phyloP scores from a whole-genome alignment of 2,888 invertebrate genomes.

The Drosophila quinaria region DNA sequence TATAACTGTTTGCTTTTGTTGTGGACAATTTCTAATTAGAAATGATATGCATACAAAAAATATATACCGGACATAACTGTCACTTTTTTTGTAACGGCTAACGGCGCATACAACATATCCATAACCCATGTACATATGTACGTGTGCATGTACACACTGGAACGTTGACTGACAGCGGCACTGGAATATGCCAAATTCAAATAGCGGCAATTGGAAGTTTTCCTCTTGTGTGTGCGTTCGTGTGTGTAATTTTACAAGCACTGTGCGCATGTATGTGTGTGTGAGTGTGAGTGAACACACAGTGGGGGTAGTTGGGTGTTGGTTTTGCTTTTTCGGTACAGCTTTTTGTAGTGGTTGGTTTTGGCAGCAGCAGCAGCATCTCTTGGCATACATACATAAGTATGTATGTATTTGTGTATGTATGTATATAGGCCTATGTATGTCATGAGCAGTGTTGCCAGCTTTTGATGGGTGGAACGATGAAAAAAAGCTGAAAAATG shows the following conservation, averaged over 20 bases:
- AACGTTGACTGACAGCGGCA: conserved; percentile 36
- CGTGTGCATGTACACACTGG: conserved; percentile 59
- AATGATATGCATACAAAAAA: conserved; percentile 52
- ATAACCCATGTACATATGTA: background rate
- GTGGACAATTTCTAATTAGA: conserved; percentile 77
- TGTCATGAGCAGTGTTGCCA: no score
- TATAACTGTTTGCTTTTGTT: conserved; percentile 59
- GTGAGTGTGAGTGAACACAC: conserved; percentile 35
- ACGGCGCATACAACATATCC: conserved; percentile 43
- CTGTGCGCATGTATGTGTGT: conserved; percentile 13
- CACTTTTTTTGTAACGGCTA: conserved; percentile 68
- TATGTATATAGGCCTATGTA: conserved; percentile 61
- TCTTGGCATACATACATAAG: conserved; percentile 64
- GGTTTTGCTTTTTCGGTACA: conserved; percentile 71
- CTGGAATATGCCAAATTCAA: conserved; percentile 76
- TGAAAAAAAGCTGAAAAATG: no score
- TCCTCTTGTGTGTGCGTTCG: conserved; percentile 52
- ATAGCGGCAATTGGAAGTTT: conserved; percentile 75
- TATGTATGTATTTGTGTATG: conserved; percentile 20
- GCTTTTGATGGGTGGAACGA: no score
- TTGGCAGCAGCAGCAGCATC: conserved; percentile 25
- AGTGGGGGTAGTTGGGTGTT: conserved; percentile 76
- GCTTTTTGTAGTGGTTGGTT: conserved; percentile 71
- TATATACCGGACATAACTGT: conserved; percentile 71
- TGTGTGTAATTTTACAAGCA: conserved; percentile 57